These are phyloP conservation scores for Trissonchulus sp. DNA, from an alignment of 2,888 invertebrate species.

Conservation along the genomic window DNA sequence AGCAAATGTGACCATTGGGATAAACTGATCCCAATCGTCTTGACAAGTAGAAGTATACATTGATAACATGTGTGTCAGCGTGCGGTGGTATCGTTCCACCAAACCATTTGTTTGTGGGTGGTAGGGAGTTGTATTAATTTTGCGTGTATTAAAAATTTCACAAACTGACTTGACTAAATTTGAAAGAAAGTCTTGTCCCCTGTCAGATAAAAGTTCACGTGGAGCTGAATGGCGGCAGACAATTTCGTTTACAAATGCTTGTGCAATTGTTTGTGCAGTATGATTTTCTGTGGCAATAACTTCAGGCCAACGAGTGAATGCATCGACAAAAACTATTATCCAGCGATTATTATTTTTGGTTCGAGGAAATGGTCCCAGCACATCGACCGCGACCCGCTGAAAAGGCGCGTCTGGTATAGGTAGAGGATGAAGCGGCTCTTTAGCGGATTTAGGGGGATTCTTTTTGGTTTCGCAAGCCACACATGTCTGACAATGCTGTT, in stretches of 20 bases:
- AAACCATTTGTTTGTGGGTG: background rate
- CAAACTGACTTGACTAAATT: background rate
- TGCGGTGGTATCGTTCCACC: background rate
- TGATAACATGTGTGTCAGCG: background rate
- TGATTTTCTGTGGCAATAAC: background rate
- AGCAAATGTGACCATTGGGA: no score
- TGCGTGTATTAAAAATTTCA: background rate
- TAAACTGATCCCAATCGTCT: no score
- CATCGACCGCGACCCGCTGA: background rate
- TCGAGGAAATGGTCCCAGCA: background rate
- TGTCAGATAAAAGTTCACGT: background rate
- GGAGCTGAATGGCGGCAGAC: background rate
- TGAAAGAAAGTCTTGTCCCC: background rate
- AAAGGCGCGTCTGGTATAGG: background rate
- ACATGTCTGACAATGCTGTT: background rate
- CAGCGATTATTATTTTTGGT: background rate
- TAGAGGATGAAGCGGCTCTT: conserved; percentile 33
- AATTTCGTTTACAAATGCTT: background rate
- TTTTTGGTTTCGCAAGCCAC: conserved; percentile 26
- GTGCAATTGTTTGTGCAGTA: background rate
- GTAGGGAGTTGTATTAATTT: background rate
- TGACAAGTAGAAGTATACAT: background rate
- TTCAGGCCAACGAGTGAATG: conserved; percentile 4
- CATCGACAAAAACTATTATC: background rate
- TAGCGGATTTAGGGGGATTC: background rate